Evolutionary conservation across 2,113 vertebrate genomes (phyloP).

Genomic region (Odocoileus hemionus): DNA sequence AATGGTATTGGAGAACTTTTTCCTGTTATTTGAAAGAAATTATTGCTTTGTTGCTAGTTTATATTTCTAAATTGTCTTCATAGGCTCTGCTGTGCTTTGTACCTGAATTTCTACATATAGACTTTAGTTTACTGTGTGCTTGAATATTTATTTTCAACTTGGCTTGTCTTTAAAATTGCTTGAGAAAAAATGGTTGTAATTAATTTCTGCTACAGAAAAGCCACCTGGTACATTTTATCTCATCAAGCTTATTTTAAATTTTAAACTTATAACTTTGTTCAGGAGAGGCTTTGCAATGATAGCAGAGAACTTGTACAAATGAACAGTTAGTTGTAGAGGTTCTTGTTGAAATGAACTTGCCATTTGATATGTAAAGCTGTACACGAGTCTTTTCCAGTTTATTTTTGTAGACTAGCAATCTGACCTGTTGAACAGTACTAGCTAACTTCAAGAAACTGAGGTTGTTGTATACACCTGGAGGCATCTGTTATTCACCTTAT

Average conservation of each 20-base stretch:
- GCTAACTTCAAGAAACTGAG: slow-evolving; percentile 36
- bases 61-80: slow-evolving; percentile 59
- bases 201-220: slow-evolving; percentile 68
- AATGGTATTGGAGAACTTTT: slow-evolving; percentile 45
- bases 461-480: background rate
- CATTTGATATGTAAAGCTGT: background rate
- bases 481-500: background rate
- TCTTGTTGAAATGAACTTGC: slow-evolving; percentile 17
- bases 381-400: slow-evolving; percentile 21
- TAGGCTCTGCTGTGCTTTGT: slow-evolving; percentile 65
- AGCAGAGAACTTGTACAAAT: slow-evolving; percentile 8
- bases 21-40: slow-evolving; percentile 50
- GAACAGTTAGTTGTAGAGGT: background rate
- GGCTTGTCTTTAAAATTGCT: slow-evolving; percentile 50
- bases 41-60: slow-evolving; percentile 48
- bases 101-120: slow-evolving; percentile 60
- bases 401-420: slow-evolving; percentile 20
- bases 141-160: slow-evolving; percentile 74
- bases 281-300: slow-evolving; percentile 12
- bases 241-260: slow-evolving; percentile 18
- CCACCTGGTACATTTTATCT: slow-evolving; percentile 15
- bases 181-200: slow-evolving; percentile 67
- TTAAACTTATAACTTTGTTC: background rate
- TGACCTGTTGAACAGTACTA: slow-evolving; percentile 45
- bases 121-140: slow-evolving; percentile 67